phyloP scores from a whole-genome alignment of 1,140 invertebrate genomes.

The Penaeus chinensis region DNA sequence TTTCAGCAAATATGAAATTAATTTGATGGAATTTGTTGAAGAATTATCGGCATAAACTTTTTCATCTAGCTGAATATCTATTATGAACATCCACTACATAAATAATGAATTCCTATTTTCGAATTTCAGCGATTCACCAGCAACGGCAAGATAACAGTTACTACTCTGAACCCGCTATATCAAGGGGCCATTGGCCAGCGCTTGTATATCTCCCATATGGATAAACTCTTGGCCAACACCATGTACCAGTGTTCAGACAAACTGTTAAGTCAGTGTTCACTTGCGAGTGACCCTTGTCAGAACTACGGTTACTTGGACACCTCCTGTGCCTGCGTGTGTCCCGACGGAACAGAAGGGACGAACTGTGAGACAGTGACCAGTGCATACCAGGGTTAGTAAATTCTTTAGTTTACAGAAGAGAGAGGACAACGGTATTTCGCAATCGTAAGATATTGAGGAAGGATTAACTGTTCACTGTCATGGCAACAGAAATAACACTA shows the following conservation, averaged over 20 bases:
- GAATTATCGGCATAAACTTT: too few relatives aligned
- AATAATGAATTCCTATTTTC: too few relatives aligned
- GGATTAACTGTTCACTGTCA: too few relatives aligned
- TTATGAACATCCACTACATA: too few relatives aligned
- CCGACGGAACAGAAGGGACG: background rate
- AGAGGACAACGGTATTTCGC: background rate
- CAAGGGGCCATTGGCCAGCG: conserved; percentile 10
- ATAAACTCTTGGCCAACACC: conserved; percentile 24
- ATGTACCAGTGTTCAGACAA: conserved; percentile 27
- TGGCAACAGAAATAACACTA: background rate
- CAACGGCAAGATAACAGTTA: conserved; percentile 13
- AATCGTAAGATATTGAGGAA: background rate
- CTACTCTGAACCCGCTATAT: background rate
- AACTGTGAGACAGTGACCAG: conserved; percentile 16
- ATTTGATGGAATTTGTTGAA: too few relatives aligned
- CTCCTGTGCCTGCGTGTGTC: conserved; percentile 28
- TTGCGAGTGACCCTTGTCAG: background rate
- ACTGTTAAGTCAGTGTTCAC: background rate
- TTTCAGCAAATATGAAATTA: too few relatives aligned
- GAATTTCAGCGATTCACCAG: background rate
- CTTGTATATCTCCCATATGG: conserved; percentile 11
- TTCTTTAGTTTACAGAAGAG: background rate
- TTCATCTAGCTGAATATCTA: too few relatives aligned
- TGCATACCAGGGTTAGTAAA: conserved; percentile 14
- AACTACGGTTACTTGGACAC: conserved; percentile 26